Evolutionary conservation across 1,140 invertebrate species (phyloP).

Genomic region (Gonioctena quinquepunctata): DNA sequence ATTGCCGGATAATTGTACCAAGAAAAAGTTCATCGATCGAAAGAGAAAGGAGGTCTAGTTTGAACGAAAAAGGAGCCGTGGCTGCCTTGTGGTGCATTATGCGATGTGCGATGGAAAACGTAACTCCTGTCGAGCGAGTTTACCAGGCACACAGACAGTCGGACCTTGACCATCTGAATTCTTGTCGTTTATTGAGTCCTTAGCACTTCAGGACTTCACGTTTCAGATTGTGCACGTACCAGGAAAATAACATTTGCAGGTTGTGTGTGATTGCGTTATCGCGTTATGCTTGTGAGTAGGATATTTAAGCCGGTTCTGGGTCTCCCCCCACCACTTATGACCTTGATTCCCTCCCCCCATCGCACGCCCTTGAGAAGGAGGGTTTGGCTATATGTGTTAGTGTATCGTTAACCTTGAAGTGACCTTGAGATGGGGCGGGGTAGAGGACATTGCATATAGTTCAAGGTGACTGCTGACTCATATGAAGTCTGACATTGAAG

Average conservation of each 20-base stretch:
- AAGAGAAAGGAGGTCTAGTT: background rate
- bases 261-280: background rate
- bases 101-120: background rate
- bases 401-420: too few species aligned
- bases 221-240: background rate
- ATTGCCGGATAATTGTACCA: too few species aligned
- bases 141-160: background rate
- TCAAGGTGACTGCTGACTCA: too few species aligned
- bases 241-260: background rate
- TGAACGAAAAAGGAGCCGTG: conserved; percentile 13
- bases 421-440: too few species aligned
- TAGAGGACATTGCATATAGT: too few species aligned
- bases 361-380: too few species aligned
- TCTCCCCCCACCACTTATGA: too few species aligned
- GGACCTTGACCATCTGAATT: background rate
- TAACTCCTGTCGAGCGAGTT: background rate
- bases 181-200: background rate
- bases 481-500: too few species aligned
- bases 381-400: too few species aligned
- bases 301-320: too few species aligned
- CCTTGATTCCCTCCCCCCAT: too few species aligned
- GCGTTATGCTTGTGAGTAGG: background rate
- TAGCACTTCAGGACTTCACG: background rate
- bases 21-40: too few species aligned
- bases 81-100: background rate